A percentile compares a stretch with the other conserved stretches of the same genome.
Evolutionary conservation across 2,113 vertebrate species (phyloP).

Genomic region (Oryzias melastigma): DNA sequence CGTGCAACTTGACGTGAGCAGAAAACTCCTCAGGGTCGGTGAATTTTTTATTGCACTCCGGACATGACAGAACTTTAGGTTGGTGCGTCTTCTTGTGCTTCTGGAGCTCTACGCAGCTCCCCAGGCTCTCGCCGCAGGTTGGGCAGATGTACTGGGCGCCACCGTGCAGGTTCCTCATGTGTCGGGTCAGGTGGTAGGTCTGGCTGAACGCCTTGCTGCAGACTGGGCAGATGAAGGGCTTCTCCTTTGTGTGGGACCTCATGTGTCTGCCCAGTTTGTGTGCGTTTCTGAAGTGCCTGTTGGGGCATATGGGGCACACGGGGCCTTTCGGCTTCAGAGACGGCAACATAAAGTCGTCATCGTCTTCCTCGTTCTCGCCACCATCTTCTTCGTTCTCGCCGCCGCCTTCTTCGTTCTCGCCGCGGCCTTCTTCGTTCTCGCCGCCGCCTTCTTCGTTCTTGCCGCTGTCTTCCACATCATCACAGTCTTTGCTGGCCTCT

Average conservation of each 20-base stretch:
- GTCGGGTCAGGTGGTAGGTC: constrained; percentile 64
- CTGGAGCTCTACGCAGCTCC: constrained; percentile 23
- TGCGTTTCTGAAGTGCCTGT: constrained; percentile 33
- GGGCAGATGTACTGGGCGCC: constrained; percentile 46
- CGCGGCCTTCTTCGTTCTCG: background rate
- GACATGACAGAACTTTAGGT: constrained; percentile 10
- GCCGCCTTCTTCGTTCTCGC: too few species aligned
- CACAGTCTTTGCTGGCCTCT: background rate
- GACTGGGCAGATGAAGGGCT: constrained; percentile 54
- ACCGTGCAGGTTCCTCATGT: constrained; percentile 55
- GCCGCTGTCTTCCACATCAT: background rate
- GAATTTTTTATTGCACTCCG: constrained; percentile 21
- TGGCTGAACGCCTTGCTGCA: constrained; percentile 53
- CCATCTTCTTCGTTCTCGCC: background rate
- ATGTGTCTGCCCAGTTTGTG: constrained; percentile 62
- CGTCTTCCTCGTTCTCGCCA: background rate
- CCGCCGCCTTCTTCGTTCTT: background rate
- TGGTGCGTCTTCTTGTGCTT: constrained; percentile 52
- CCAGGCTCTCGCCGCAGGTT: constrained; percentile 37
- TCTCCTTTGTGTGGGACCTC: constrained; percentile 66
- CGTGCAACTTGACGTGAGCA: constrained; percentile 25
- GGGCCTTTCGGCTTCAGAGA: constrained; percentile 10
- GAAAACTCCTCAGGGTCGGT: background rate
- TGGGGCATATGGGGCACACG: constrained; percentile 42
- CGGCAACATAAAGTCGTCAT: constrained; percentile 8